These are phyloP conservation scores for Percopsis omiscomaycus DNA, from an alignment of 2,797 vertebrate genomes.

Conservation along the genomic window DNA sequence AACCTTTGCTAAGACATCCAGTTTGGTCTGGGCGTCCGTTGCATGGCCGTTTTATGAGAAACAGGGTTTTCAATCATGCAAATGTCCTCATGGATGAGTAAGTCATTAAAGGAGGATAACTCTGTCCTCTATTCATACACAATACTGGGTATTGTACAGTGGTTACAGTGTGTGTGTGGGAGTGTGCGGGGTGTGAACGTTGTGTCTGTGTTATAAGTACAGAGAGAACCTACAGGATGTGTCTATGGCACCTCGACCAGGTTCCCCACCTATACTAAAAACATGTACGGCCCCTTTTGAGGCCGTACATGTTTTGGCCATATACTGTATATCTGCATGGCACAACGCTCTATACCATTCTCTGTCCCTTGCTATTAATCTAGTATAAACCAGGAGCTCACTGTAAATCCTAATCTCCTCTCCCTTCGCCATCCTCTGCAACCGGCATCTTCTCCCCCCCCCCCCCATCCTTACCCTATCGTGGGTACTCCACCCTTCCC, in stretches of 20 bases:
- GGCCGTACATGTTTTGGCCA: background rate
- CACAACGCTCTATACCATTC: constrained; percentile 33
- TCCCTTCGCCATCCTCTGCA: constrained; percentile 28
- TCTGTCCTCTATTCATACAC: constrained; percentile 27
- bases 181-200: background rate
- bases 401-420: constrained; percentile 40
- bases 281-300: background rate
- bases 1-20: constrained; percentile 56
- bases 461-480: background rate
- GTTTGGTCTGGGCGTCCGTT: constrained; percentile 40
- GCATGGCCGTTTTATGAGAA: constrained; percentile 52
- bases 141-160: constrained; percentile 16
- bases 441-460: constrained; percentile 11
- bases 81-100: constrained; percentile 58
- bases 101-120: constrained; percentile 49
- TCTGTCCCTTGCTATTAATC: constrained; percentile 38
- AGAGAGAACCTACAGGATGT: background rate
- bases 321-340: constrained; percentile 2
- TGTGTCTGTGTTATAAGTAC: background rate
- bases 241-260: background rate
- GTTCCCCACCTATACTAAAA: background rate
- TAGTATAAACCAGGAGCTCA: constrained; percentile 32
- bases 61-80: constrained; percentile 54
- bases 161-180: constrained; percentile 5
- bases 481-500: constrained; percentile 3